These are phyloP conservation scores for Chamaetylas fuelleborni DNA, from an alignment of 2,113 vertebrate genomes.

Conservation along the genomic window DNA sequence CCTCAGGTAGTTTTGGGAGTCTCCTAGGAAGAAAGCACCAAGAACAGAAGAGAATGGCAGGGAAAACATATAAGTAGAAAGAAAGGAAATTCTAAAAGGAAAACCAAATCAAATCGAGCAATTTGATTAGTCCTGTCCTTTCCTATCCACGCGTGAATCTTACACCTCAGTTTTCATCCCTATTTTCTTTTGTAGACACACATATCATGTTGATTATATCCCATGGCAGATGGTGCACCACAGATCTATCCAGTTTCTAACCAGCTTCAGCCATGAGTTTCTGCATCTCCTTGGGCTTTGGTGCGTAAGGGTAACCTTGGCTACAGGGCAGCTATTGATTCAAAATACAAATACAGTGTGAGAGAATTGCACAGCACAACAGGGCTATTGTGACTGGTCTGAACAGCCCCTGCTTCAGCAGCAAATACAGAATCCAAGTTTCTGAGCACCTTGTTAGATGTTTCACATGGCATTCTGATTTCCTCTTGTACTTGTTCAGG, in stretches of 20 bases:
- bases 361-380: conserved; percentile 34
- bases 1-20: background rate
- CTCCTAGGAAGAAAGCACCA: background rate
- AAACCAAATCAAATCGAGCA: background rate
- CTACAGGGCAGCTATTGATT: conserved; percentile 53
- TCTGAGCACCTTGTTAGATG: background rate
- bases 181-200: background rate
- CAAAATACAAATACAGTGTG: conserved; percentile 19
- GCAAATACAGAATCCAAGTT: background rate
- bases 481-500: background rate
- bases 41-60: background rate
- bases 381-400: background rate
- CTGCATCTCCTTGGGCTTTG: background rate
- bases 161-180: background rate
- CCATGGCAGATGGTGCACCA: background rate
- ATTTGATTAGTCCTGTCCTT: background rate
- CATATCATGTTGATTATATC: background rate
- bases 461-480: background rate
- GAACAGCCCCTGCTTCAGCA: background rate
- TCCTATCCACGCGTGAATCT: background rate
- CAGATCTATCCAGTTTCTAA: background rate
- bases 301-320: conserved; percentile 40
- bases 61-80: background rate
- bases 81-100: background rate
- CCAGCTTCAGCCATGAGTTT: background rate